Evolutionary conservation across 2,797 vertebrate species (phyloP).

Genomic region (Synaphobranchus kaupii): DNA sequence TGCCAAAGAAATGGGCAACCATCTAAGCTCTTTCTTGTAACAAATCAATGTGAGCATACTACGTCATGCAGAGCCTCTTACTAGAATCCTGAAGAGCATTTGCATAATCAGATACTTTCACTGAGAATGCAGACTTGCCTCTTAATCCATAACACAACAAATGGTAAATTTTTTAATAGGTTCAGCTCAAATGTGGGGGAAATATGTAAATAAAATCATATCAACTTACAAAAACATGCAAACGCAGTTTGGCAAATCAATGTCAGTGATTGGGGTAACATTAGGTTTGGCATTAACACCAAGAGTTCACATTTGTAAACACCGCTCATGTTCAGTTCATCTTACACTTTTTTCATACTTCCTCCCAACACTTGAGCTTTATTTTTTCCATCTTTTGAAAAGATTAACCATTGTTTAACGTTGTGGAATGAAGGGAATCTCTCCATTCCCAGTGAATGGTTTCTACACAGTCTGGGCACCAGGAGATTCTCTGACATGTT

Average conservation of each 20-base stretch:
- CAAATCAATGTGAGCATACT: conserved; percentile 12
- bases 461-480: background rate
- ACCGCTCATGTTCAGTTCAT: background rate
- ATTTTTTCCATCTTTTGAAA: background rate
- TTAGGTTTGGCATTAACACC: background rate
- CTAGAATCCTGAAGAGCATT: conserved; percentile 10
- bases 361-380: background rate
- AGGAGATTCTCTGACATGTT: background rate
- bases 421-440: background rate
- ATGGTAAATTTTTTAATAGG: background rate
- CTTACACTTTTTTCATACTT: background rate
- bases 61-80: conserved; percentile 9
- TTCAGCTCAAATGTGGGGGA: background rate
- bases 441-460: background rate
- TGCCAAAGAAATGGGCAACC: conserved; percentile 5
- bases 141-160: conserved; percentile 8
- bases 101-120: conserved; percentile 30
- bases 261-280: no score
- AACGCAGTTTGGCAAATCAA: background rate
- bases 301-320: background rate
- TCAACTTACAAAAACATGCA: background rate
- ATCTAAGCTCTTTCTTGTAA: conserved; percentile 14
- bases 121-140: conserved; percentile 20
- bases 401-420: background rate
- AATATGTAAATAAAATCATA: conserved; percentile 12